A percentile compares a stretch with the other conserved stretches of the same genome.
Evolutionary conservation across 2,113 vertebrate species (phyloP).

Genomic region (Lampris incognitus): DNA sequence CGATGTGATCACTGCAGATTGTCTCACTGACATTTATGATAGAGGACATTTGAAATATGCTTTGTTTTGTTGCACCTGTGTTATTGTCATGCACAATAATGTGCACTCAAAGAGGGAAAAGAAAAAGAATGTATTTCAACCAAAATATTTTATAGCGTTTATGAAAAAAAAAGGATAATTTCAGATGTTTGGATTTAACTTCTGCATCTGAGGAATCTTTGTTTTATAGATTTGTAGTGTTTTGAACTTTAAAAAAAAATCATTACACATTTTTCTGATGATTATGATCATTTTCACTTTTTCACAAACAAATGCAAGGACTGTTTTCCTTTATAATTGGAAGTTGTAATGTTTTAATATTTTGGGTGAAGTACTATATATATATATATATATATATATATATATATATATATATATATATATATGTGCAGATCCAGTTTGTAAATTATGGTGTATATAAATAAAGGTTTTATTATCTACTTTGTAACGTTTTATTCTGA

Average conservation of each 20-base stretch:
- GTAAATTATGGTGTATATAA: slow-evolving; percentile 77
- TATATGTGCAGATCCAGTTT: slow-evolving; percentile 82
- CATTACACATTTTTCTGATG: slow-evolving; percentile 35
- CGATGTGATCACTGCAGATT: slow-evolving; percentile 26
- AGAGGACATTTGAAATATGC: slow-evolving; percentile 23
- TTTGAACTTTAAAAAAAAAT: slow-evolving; percentile 52
- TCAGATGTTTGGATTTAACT: slow-evolving; percentile 53
- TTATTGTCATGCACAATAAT: slow-evolving; percentile 47
- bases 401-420: slow-evolving; percentile 16
- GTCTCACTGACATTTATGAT: slow-evolving; percentile 20
- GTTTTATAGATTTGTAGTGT: slow-evolving; percentile 70
- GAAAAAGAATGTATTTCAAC: slow-evolving; percentile 49
- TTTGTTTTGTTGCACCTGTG: slow-evolving; percentile 19
- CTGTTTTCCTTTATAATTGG: slow-evolving; percentile 45
- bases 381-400: neutral
- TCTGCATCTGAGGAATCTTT: slow-evolving; percentile 40
- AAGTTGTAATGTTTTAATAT: slow-evolving; percentile 62
- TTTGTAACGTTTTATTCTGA: neutral
- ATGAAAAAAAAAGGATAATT: slow-evolving; percentile 22
- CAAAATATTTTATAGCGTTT: slow-evolving; percentile 66
- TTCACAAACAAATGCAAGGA: slow-evolving; percentile 35
- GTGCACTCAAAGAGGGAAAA: slow-evolving; percentile 50
- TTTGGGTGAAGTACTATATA: slow-evolving; percentile 75
- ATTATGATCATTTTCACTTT: slow-evolving; percentile 44
- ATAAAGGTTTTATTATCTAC: slow-evolving; percentile 70